Evolutionary conservation across 2,113 vertebrate genomes (phyloP), one percentile per base, ranked within the genome.

Genomic region (Tenebrosternarchus preto): DNA sequence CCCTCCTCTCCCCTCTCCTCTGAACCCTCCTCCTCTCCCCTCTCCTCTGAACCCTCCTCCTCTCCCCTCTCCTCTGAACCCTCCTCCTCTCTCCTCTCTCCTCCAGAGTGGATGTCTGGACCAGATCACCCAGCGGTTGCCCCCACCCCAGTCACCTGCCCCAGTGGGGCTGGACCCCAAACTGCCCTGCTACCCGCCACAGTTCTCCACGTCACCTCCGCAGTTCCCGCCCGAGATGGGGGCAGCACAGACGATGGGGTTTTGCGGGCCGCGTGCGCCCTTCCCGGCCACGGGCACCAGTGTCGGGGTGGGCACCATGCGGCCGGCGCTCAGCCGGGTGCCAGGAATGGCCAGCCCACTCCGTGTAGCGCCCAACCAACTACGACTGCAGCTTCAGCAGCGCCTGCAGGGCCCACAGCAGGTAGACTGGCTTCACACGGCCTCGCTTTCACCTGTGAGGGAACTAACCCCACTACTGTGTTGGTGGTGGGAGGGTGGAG

Each of bases 301-400:
- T n/a, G n/a, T n/a, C n/a, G 91, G 88, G 50, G 87, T 96, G 82
- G 94, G 25, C 78, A 5, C 93, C 5, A 88, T 94, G 43, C 90
- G 95, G 31, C 95, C 94, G 0, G 87, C 90, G 0, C 81, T 95
- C 74, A 88, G 24, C 82, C 90, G 95, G 53, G 89, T 95, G 4
- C 94, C 94, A 0, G 93, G 93, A 1, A 87, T 93, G 2, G 92
- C 92, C 84, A 86, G 92, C 74, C 95, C 94, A 60, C 91, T 96
- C 74, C 89, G 96, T 33, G 92, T 97, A 68, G 94, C 96, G 5
- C 94, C 96, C 16, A 97, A 97, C 80, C 96, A 98, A 66, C 91
- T 98, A 50, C 92, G 96, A 20, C 93, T 96, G 69, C 97, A 98
- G 86, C 93, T 98, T 57, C 97, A 98, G 80, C 97, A 98, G 86